Conservation (phyloP, 23 tunicate genomes). For the Halocynthia roretzi region DNA sequence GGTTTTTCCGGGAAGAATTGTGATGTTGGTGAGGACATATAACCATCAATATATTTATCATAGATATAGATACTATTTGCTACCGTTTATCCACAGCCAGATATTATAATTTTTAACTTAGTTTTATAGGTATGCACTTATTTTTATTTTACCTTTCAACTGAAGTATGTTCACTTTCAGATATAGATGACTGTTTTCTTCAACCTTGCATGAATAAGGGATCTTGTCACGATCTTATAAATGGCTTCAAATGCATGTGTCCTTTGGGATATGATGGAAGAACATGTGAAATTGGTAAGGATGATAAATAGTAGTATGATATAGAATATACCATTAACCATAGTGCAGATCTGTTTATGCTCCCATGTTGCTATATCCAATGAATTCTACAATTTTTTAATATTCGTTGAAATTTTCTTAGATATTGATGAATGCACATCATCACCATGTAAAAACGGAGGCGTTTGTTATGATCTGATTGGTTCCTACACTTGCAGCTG, state of each 20-base stretch:
- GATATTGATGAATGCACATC: slow-evolving; percentile 52
- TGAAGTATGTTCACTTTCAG: not conserved
- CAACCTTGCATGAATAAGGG: slow-evolving; percentile 47
- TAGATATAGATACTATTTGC: not conserved
- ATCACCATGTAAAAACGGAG: slow-evolving; percentile 61
- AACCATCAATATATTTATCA: not conserved
- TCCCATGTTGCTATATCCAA: too few species aligned
- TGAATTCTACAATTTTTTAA: too few species aligned
- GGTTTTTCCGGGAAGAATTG: not conserved
- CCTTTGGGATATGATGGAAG: slow-evolving; percentile 30
- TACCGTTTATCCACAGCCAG: not conserved
- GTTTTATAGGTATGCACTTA: not conserved
- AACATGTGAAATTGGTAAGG: slow-evolving; percentile 25
- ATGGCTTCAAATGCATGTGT: slow-evolving; percentile 50
- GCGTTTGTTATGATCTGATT: slow-evolving; percentile 43
- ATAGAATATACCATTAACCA: too few species aligned
- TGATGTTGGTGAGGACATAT: not conserved
- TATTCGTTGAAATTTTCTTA: not conserved
- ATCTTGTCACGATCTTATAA: slow-evolving; percentile 26
- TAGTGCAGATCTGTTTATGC: too few species aligned
- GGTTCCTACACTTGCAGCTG: slow-evolving; percentile 50
- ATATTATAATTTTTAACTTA: not conserved
- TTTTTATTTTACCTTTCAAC: too few species aligned
- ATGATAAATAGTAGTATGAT: not conserved
- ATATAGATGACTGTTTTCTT: not conserved